A percentile compares a stretch with the other conserved stretches of the same genome.
Conservation (phyloP, 2,888 invertebrate species). For the Stegana nigrithorax region DNA sequence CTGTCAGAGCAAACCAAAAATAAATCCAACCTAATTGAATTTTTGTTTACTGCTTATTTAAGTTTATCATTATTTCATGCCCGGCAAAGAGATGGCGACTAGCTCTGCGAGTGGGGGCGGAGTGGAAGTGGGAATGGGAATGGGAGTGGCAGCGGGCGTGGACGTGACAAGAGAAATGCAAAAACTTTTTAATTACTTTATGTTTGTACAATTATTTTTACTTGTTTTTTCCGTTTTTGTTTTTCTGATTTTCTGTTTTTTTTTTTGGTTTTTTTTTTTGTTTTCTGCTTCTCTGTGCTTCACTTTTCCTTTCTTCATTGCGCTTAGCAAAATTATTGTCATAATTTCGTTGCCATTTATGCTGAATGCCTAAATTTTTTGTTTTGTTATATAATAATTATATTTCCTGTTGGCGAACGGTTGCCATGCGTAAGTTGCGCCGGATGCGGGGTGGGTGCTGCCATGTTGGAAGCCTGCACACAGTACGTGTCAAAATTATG, state of each 20-base stretch:
- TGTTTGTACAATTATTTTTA: constrained; percentile 19
- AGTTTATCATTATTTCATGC: constrained; percentile 33
- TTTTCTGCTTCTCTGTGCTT: constrained; percentile 33
- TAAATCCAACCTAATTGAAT: constrained; percentile 58
- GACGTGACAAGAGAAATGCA: constrained; percentile 40
- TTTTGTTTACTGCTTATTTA: constrained; percentile 59
- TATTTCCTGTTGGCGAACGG: constrained; percentile 51
- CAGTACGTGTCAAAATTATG: constrained; percentile 46
- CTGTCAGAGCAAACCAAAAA: too few relatives aligned
- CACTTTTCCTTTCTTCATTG: constrained; percentile 25
- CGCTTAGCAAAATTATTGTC: constrained; percentile 47
- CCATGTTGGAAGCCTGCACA: constrained; percentile 4
- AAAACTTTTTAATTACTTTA: constrained; percentile 29
- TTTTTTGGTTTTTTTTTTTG: constrained; percentile 14
- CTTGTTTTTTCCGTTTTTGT: constrained; percentile 27
- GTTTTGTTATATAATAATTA: constrained; percentile 16
- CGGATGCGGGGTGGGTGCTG: neutral
- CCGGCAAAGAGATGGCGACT: neutral
- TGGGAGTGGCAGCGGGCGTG: constrained; percentile 34
- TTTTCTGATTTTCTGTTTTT: constrained; percentile 39
- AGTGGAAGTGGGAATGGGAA: neutral
- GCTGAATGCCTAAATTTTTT: constrained; percentile 12
- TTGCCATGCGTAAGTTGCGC: constrained; percentile 32
- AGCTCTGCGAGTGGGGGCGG: too few relatives aligned
- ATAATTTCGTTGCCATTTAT: constrained; percentile 48